phyloP scores from a whole-genome alignment of 2,797 vertebrate species.

The Diplodus puntazzo region DNA sequence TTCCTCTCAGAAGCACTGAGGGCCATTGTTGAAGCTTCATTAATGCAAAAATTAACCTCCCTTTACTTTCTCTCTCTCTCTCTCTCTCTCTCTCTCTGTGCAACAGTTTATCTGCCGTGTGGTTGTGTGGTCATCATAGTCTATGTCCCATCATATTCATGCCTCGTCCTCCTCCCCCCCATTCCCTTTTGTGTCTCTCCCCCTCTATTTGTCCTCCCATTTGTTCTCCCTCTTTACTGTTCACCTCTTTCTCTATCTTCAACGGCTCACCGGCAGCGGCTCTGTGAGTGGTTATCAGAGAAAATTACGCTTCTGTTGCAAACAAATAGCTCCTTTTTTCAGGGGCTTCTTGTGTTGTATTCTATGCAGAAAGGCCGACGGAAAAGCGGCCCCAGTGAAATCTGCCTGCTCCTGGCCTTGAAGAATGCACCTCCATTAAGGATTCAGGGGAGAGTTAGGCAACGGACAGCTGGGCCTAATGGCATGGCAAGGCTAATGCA shows the following conservation, averaged over 20 bases:
- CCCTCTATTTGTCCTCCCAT: slow-evolving; percentile 51
- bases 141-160: slow-evolving; percentile 24
- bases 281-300: slow-evolving; percentile 57
- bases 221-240: slow-evolving; percentile 48
- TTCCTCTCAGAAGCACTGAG: slow-evolving; percentile 54
- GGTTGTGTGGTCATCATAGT: slow-evolving; percentile 39
- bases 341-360: slow-evolving; percentile 24
- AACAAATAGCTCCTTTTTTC: slow-evolving; percentile 53
- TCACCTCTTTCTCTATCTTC: slow-evolving; percentile 49
- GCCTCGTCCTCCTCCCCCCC: not conserved
- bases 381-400: slow-evolving; percentile 51
- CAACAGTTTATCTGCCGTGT: slow-evolving; percentile 52
- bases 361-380: slow-evolving; percentile 12
- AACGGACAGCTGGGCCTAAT: slow-evolving; percentile 70
- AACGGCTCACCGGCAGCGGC: slow-evolving; percentile 28
- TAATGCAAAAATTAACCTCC: slow-evolving; percentile 60
- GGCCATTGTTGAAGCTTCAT: slow-evolving; percentile 59
- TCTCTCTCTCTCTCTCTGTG: slow-evolving; percentile 19
- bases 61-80: slow-evolving; percentile 12
- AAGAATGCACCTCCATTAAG: slow-evolving; percentile 71
- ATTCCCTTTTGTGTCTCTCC: slow-evolving; percentile 12
- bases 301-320: slow-evolving; percentile 58
- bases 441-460: slow-evolving; percentile 68
- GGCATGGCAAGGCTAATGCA: slow-evolving; percentile 59
- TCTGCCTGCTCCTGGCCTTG: slow-evolving; percentile 43